Evolutionary conservation across 2,888 invertebrate species (phyloP).

Genomic region (Diploptera punctata): DNA sequence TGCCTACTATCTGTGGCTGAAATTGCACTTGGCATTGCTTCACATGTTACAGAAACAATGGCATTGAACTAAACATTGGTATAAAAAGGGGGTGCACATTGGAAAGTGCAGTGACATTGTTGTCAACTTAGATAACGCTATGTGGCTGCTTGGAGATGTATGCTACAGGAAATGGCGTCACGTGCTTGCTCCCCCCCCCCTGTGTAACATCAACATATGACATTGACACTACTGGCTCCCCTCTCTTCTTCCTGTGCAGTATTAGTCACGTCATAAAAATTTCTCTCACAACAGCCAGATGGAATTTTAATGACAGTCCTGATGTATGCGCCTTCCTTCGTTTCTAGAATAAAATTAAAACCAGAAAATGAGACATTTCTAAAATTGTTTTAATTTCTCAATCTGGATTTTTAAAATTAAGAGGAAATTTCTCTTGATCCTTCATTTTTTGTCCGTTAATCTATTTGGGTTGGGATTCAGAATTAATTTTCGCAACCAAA

Average conservation of each 20-base stretch:
- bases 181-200: not conserved
- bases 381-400: no score
- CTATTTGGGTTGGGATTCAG: no score
- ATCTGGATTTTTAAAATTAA: no score
- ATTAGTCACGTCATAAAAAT: not conserved
- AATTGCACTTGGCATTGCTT: not conserved
- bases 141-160: not conserved
- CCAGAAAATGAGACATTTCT: no score
- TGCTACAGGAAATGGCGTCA: conserved; percentile 11
- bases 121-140: not conserved
- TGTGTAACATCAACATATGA: not conserved
- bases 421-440: no score
- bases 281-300: no score
- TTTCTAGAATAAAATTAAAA: no score
- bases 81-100: not conserved
- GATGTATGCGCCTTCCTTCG: no score
- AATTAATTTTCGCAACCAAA: no score
- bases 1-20: no score
- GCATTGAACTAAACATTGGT: not conserved
- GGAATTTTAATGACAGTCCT: no score
- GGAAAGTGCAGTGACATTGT: not conserved
- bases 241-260: not conserved
- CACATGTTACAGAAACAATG: not conserved
- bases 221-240: not conserved
- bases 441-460: no score